These are phyloP conservation scores for Nycticryphes semicollaris DNA, from an alignment of 2,113 vertebrate species.

Conservation along the genomic window DNA sequence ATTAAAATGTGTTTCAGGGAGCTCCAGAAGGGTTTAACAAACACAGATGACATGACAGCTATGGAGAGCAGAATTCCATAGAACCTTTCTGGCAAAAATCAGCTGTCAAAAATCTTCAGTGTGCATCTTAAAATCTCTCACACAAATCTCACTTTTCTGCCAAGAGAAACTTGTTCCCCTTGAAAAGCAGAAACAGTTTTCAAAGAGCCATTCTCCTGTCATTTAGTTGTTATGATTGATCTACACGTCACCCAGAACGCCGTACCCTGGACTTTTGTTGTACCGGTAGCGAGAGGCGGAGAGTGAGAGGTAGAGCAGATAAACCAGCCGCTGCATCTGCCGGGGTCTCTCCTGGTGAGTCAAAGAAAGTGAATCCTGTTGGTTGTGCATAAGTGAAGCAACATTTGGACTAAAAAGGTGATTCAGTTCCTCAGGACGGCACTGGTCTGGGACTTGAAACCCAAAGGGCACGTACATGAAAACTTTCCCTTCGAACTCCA, in stretches of 20 bases:
- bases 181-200: neutral
- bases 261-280: neutral
- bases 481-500: neutral
- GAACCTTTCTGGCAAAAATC: neutral
- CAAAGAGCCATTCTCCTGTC: neutral
- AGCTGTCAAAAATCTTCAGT: constrained; percentile 9
- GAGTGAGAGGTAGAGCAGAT: neutral
- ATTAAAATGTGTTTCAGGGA: neutral
- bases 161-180: constrained; percentile 9
- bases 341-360: neutral
- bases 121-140: neutral
- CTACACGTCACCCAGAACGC: neutral
- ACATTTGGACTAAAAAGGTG: neutral
- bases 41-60: neutral
- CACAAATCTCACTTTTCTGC: neutral
- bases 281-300: neutral
- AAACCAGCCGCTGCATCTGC: neutral
- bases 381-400: neutral
- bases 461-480: neutral
- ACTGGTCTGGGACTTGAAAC: neutral
- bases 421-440: neutral
- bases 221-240: neutral
- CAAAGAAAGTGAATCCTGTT: neutral
- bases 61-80: neutral
- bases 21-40: neutral